A percentile compares a stretch with the other conserved stretches of the same genome.
Conservation (phyloP, 2,888 invertebrate genomes). For the Caenorhabditis afra region DNA sequence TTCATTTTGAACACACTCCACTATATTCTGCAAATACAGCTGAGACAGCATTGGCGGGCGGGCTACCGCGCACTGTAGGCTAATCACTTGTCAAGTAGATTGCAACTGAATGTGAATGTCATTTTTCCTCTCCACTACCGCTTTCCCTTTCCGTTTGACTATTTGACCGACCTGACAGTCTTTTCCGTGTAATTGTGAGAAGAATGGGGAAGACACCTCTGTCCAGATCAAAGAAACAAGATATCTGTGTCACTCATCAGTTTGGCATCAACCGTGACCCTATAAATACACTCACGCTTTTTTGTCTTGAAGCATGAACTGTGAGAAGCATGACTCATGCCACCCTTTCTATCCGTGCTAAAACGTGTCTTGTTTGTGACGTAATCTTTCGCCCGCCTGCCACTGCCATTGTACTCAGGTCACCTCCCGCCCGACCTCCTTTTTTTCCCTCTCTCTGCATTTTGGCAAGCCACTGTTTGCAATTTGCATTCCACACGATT, state of each 20-base stretch:
- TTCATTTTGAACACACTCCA: slow-evolving; percentile 35
- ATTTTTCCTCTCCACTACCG: no score
- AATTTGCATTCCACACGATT: slow-evolving; percentile 42
- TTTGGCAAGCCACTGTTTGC: slow-evolving; percentile 37
- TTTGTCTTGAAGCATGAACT: slow-evolving; percentile 16
- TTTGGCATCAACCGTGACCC: no score
- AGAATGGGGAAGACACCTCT: no score
- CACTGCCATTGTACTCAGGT: slow-evolving; percentile 31
- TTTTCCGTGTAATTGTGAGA: no score
- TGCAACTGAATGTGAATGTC: no score
- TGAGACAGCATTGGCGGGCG: slow-evolving; percentile 12
- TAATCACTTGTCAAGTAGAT: slow-evolving; percentile 7
- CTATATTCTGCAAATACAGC: slow-evolving; percentile 37
- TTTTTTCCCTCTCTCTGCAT: no score
- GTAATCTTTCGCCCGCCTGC: slow-evolving; percentile 35
- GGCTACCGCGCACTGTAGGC: background rate
- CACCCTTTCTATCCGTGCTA: slow-evolving; percentile 12
- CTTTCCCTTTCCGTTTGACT: no score
- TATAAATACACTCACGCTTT: no score
- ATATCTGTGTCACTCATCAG: no score
- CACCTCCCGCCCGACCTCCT: background rate
- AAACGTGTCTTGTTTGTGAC: slow-evolving; percentile 43
- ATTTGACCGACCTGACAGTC: no score
- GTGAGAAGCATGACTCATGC: slow-evolving; percentile 39
- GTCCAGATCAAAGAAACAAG: no score